Percentiles rank a stretch among this genome's conserved stretches.
Evolutionary conservation across 2,113 vertebrate genomes (phyloP).

Genomic region (Neolamprologus cancellatus): DNA sequence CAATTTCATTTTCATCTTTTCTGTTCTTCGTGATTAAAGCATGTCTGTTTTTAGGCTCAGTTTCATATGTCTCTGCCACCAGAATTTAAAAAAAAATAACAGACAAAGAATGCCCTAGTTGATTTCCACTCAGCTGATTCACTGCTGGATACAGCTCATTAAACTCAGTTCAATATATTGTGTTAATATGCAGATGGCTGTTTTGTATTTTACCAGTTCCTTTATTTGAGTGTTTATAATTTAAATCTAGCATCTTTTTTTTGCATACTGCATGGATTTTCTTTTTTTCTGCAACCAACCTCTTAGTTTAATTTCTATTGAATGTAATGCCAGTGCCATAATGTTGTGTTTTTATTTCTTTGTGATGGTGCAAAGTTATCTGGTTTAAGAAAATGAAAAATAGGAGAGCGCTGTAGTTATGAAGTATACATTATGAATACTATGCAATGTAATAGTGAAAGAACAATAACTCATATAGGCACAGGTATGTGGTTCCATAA

Average conservation of each 20-base stretch:
- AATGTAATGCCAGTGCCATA: background rate
- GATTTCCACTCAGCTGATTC: background rate
- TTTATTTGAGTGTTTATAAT: background rate
- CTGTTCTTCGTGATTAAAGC: background rate
- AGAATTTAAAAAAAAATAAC: background rate
- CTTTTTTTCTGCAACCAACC: background rate
- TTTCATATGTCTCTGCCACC: background rate
- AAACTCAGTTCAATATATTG: background rate
- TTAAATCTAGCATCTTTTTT: background rate
- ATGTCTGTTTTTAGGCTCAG: background rate
- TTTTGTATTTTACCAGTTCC: background rate
- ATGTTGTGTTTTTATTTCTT: background rate
- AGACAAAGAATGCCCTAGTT: background rate
- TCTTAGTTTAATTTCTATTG: background rate
- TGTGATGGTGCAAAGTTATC: background rate
- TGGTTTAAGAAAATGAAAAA: slow-evolving; percentile 7
- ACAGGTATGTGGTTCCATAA: background rate
- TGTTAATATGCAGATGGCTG: background rate
- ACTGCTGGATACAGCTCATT: background rate
- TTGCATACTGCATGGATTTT: background rate
- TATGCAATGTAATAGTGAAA: slow-evolving; percentile 21
- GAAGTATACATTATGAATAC: background rate
- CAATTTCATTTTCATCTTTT: background rate
- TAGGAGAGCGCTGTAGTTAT: slow-evolving; percentile 23
- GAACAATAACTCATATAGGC: background rate